Conservation (phyloP, 2,888 invertebrate genomes). For the Gryllus longicercus region DNA sequence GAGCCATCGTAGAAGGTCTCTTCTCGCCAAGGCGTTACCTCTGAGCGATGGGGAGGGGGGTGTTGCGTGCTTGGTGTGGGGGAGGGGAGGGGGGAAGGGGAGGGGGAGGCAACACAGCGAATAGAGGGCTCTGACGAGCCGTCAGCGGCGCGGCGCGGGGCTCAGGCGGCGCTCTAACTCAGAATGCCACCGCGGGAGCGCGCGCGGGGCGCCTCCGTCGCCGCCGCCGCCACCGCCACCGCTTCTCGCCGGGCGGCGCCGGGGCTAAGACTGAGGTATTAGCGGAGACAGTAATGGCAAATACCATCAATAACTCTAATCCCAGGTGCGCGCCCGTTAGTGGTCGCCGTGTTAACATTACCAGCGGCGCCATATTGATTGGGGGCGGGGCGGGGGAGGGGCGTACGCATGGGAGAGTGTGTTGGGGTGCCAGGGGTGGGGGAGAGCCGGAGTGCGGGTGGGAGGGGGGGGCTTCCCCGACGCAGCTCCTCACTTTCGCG, state of each 20-base stretch:
- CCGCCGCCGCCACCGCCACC: background rate
- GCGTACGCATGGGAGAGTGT: background rate
- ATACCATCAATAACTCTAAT: background rate
- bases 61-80: too few relatives aligned
- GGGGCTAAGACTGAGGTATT: background rate
- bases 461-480: too few relatives aligned
- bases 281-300: constrained; percentile 7
- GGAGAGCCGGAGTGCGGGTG: background rate
- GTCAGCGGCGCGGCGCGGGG: too few relatives aligned
- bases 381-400: background rate
- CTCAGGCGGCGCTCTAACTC: background rate
- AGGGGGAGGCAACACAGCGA: too few relatives aligned
- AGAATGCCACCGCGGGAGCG: too few relatives aligned
- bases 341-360: constrained; percentile 4
- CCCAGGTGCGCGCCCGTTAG: background rate
- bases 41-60: too few relatives aligned
- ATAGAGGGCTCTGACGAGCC: too few relatives aligned
- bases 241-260: too few relatives aligned
- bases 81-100: too few relatives aligned
- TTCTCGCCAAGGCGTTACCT: too few relatives aligned
- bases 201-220: background rate
- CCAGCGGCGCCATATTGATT: background rate
- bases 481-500: too few relatives aligned
- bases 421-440: background rate
- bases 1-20: too few relatives aligned